These are phyloP conservation scores for Percopsis omiscomaycus DNA, from an alignment of 2,797 vertebrate species.

Conservation along the genomic window DNA sequence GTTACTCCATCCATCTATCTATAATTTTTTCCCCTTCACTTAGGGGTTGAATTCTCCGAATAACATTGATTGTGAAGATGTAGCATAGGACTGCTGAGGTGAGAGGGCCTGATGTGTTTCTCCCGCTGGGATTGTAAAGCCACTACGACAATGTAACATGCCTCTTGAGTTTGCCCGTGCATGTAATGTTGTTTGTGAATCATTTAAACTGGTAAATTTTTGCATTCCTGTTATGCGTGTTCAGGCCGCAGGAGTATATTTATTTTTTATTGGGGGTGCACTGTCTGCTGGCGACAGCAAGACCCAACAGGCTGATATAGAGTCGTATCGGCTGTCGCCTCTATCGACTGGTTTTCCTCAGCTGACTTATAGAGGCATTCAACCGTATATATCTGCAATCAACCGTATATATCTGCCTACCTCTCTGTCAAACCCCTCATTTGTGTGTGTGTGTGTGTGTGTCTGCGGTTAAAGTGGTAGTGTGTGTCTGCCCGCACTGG, in stretches of 20 bases:
- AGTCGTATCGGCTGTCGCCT: slow-evolving; percentile 43
- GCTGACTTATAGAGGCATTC: slow-evolving; percentile 38
- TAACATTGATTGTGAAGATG: no score
- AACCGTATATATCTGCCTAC: not conserved
- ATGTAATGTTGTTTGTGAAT: no score
- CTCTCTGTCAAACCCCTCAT: not conserved
- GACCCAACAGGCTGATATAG: slow-evolving; percentile 40
- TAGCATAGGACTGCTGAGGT: no score
- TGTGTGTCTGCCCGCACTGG: slow-evolving; percentile 19
- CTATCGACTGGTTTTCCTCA: slow-evolving; percentile 30
- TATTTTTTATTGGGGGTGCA: slow-evolving; percentile 15
- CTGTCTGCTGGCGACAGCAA: slow-evolving; percentile 43
- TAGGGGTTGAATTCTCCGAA: no score
- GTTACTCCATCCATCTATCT: no score
- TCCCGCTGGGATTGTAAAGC: no score
- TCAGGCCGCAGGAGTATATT: not conserved
- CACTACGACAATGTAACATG: no score
- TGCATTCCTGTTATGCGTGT: not conserved
- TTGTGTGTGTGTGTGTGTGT: not conserved
- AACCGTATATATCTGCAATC: slow-evolving; percentile 9
- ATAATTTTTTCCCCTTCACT: no score
- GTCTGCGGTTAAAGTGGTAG: not conserved
- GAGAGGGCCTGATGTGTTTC: no score
- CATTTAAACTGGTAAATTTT: no score
- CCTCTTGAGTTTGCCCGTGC: no score